A percentile compares a stretch with the other conserved stretches of the same genome.
Conservation (phyloP, 2,113 vertebrate genomes). For the Microtus richardsoni region DNA sequence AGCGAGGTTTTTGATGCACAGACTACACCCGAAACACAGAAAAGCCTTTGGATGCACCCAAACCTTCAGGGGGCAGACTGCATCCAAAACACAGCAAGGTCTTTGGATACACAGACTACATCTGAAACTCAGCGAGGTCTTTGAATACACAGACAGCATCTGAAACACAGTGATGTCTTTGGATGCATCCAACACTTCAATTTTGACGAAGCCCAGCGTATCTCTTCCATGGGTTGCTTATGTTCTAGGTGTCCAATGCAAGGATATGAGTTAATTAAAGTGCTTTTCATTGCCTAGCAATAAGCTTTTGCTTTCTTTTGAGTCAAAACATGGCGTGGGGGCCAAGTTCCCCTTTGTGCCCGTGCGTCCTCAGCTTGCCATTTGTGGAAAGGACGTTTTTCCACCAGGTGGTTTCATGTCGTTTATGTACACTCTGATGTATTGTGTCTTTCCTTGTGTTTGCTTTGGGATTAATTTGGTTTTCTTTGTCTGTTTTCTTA, state of each 20-base stretch:
- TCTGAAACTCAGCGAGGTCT: no score
- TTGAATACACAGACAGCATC: no score
- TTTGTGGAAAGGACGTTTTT: background rate
- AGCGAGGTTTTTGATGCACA: background rate
- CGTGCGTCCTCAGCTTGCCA: background rate
- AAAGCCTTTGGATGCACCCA: background rate
- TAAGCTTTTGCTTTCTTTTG: background rate
- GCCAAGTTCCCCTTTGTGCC: background rate
- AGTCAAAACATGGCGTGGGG: background rate
- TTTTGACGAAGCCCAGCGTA: background rate
- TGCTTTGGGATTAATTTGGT: background rate
- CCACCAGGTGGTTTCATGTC: background rate
- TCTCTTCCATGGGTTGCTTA: background rate
- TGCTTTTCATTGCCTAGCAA: background rate
- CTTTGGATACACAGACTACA: no score
- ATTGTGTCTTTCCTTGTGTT: background rate
- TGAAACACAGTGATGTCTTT: no score
- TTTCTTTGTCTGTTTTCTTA: constrained; percentile 21
- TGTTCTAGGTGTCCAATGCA: background rate
- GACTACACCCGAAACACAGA: background rate
- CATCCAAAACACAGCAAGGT: background rate
- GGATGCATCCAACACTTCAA: background rate
- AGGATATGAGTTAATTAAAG: background rate
- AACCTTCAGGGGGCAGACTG: background rate
- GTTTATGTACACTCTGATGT: background rate